Evolutionary conservation across 2,113 vertebrate species (phyloP).

Genomic region (Dendrocopos noguchii): DNA sequence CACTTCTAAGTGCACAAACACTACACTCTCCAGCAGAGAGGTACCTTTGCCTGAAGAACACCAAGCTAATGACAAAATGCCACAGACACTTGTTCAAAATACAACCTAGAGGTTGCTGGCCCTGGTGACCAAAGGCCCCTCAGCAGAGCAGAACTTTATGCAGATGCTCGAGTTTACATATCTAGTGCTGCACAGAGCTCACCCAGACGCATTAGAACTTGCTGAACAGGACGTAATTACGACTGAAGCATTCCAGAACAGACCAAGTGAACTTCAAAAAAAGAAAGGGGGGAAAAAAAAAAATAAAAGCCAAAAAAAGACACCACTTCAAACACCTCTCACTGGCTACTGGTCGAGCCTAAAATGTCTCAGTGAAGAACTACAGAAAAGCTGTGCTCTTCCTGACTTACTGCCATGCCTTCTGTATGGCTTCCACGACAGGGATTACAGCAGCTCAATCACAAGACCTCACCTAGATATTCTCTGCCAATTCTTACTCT

Average conservation of each 20-base stretch:
- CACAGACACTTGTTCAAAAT: neutral
- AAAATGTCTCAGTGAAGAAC: neutral
- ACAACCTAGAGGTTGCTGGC: neutral
- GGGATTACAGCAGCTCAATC: neutral
- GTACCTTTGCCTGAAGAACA: neutral
- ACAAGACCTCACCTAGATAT: neutral
- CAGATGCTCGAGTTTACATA: neutral
- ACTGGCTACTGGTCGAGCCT: neutral
- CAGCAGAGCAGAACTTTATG: neutral
- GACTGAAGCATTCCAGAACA: conserved; percentile 53
- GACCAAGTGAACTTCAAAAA: conserved; percentile 55
- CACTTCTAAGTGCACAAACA: neutral
- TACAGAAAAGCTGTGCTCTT: neutral
- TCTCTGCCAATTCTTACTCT: neutral
- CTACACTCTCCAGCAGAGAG: neutral
- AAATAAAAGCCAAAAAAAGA: neutral
- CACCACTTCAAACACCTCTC: neutral
- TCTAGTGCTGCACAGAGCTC: neutral
- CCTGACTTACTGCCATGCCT: neutral
- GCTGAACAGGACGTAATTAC: conserved; percentile 60
- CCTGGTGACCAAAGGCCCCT: neutral
- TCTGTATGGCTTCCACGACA: fast-evolving
- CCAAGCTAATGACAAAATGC: fast-evolving
- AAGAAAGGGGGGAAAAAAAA: neutral
- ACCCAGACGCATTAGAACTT: conserved; percentile 23